Conservation (phyloP, 2,113 vertebrate species). For the Zosterops japonicus region DNA sequence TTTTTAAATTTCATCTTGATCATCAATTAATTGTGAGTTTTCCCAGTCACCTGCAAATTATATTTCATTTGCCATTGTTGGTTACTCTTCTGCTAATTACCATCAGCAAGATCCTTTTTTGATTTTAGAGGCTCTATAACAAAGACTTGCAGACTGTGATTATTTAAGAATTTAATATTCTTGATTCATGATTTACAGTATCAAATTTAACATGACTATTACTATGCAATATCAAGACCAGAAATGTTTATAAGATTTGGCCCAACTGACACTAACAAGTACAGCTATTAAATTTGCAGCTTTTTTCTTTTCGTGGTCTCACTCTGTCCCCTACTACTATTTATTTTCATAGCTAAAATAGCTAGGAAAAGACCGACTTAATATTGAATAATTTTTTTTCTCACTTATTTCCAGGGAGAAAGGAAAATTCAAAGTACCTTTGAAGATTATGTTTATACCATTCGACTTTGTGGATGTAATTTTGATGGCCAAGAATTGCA, state of each 20-base stretch:
- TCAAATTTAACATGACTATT: not conserved
- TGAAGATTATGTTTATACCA: not conserved
- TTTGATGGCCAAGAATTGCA: not conserved
- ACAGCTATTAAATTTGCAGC: not conserved
- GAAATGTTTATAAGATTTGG: not conserved
- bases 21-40: not conserved
- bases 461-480: not conserved
- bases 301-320: not conserved
- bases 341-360: not conserved
- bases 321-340: not conserved
- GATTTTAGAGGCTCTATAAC: not conserved
- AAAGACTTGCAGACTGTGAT: not conserved
- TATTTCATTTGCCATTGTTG: not conserved
- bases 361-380: not conserved
- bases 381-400: not conserved
- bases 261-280: not conserved
- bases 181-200: not conserved
- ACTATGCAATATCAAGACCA: not conserved
- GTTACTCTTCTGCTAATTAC: not conserved
- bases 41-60: not conserved
- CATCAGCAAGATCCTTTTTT: not conserved
- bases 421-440: not conserved
- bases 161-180: not conserved
- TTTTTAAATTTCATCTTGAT: not conserved
- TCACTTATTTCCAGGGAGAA: not conserved